These are phyloP conservation scores for Thalassophryne amazonica DNA, from an alignment of 2,797 vertebrate species.

Conservation along the genomic window DNA sequence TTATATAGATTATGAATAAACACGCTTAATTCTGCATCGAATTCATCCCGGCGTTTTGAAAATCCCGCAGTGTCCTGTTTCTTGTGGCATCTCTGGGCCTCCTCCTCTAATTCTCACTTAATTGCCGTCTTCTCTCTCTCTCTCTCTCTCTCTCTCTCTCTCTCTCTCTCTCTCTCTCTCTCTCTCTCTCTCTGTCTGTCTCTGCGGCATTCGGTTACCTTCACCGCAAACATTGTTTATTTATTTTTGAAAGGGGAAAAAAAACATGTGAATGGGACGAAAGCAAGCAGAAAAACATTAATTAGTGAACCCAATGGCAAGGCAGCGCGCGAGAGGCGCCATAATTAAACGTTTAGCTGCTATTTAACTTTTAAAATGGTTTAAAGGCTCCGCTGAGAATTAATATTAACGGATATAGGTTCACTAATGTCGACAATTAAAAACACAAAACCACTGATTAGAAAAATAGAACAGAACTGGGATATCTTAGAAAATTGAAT, in stretches of 20 bases:
- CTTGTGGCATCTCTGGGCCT: slow-evolving; percentile 31
- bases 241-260: slow-evolving; percentile 47
- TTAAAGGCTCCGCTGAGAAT: slow-evolving; percentile 67
- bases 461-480: slow-evolving; percentile 31
- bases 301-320: slow-evolving; percentile 76
- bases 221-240: slow-evolving; percentile 65
- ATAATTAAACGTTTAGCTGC: slow-evolving; percentile 75
- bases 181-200: slow-evolving; percentile 4
- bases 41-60: slow-evolving; percentile 52
- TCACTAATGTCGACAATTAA: slow-evolving; percentile 49
- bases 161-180: too few relatives aligned
- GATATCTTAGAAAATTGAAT: background rate
- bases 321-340: slow-evolving; percentile 49
- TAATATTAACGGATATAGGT: slow-evolving; percentile 56
- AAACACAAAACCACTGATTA: slow-evolving; percentile 52
- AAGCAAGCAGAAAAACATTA: slow-evolving; percentile 55
- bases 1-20: slow-evolving; percentile 79
- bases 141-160: slow-evolving; percentile 2
- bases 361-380: slow-evolving; percentile 68
- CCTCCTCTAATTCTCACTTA: slow-evolving; percentile 46
- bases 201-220: slow-evolving; percentile 41
- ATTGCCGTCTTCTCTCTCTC: too few relatives aligned
- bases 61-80: slow-evolving; percentile 58
- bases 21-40: slow-evolving; percentile 63
- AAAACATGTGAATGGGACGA: background rate